A percentile compares a stretch with the other conserved stretches of the same genome.
Evolutionary conservation across 2,888 invertebrate species (phyloP).

Genomic region (Pristionchus mayeri): DNA sequence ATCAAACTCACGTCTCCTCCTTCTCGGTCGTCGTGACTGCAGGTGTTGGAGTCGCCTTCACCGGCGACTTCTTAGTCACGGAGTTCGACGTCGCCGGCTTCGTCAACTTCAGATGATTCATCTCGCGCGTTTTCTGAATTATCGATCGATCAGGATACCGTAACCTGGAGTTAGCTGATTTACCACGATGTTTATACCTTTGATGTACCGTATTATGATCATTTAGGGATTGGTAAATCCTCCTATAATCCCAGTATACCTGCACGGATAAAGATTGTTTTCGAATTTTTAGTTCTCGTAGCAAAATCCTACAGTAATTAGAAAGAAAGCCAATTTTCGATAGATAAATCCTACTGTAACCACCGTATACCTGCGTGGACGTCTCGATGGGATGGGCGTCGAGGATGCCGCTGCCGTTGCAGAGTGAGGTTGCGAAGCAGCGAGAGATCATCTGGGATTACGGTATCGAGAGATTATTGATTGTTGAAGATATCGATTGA

Average conservation of each 20-base stretch:
- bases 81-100: background rate
- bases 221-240: too few species aligned
- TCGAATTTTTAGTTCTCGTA: too few species aligned
- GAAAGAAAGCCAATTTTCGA: background rate
- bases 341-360: background rate
- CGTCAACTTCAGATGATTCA: slow-evolving; percentile 43
- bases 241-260: too few species aligned
- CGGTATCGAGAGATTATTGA: background rate
- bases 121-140: slow-evolving; percentile 36
- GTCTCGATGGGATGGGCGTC: slow-evolving; percentile 67
- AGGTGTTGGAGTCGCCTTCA: background rate
- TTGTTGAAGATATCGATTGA: background rate
- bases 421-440: slow-evolving; percentile 74
- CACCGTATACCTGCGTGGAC: slow-evolving; percentile 59
- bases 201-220: too few species aligned
- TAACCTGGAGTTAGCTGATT: background rate
- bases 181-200: background rate
- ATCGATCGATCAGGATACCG: background rate
- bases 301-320: too few species aligned
- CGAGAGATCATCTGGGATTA: slow-evolving; percentile 69
- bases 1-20: slow-evolving; percentile 3
- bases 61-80: background rate
- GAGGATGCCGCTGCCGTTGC: slow-evolving; percentile 68
- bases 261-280: too few species aligned
- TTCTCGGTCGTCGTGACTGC: background rate